These are phyloP conservation scores for Percopsis omiscomaycus DNA, from an alignment of 2,797 vertebrate species.

Conservation along the genomic window DNA sequence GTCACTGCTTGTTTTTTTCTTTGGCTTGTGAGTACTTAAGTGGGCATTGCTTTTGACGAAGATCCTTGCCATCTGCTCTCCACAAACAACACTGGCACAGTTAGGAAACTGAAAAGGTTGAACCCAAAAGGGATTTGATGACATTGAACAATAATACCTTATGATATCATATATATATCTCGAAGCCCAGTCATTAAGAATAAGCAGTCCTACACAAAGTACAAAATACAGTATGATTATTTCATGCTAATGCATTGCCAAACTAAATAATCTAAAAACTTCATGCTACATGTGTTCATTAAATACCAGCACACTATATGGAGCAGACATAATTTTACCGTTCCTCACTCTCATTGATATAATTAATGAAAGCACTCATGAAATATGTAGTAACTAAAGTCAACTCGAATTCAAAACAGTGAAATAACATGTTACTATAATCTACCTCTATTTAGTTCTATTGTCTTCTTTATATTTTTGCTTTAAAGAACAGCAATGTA, in stretches of 20 bases:
- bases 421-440: slow-evolving; percentile 11
- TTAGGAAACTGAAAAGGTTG: background rate
- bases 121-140: too few species aligned
- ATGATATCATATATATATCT: background rate
- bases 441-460: background rate
- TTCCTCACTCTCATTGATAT: slow-evolving; percentile 46
- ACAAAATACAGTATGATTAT: too few species aligned
- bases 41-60: slow-evolving; percentile 28
- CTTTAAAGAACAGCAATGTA: slow-evolving; percentile 2
- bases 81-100: slow-evolving; percentile 19
- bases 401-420: slow-evolving; percentile 12
- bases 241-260: slow-evolving; percentile 1
- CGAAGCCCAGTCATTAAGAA: background rate
- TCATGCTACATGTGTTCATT: slow-evolving; percentile 17
- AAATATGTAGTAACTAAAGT: slow-evolving; percentile 36
- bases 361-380: slow-evolving; percentile 50
- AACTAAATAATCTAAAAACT: slow-evolving; percentile 4
- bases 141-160: background rate
- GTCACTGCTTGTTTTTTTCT: slow-evolving; percentile 15
- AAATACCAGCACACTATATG: slow-evolving; percentile 26
- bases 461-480: background rate
- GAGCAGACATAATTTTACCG: slow-evolving; percentile 46
- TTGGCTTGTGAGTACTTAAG: slow-evolving; percentile 1
- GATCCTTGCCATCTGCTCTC: slow-evolving; percentile 35
- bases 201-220: background rate